Base-by-base conservation (phyloP, 2,113 vertebrate genomes). In the Lepus americanus region DNA sequence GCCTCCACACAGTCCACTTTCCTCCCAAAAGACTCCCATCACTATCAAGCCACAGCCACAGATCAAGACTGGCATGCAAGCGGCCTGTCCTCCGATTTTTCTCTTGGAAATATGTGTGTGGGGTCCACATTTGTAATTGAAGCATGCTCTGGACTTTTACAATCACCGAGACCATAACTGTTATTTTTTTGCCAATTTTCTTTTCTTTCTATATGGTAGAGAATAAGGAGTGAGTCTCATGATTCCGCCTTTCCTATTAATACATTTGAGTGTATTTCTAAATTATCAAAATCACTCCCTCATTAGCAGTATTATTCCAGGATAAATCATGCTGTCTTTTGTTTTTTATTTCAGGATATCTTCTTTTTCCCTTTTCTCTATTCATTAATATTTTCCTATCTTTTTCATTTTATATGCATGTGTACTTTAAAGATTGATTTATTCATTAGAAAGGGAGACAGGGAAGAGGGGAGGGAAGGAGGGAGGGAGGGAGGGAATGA, bases 161-260 rank as follows among this genome's bases (percentile, higher is more conserved):
- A 49, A 33, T 36, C 55, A 73, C 73, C 66, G 44, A 76, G 78
- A 82, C 59, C n/a, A 80, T 49, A 20, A 59, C 17, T 78, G 67
- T 19, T 33, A 29, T 74, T 74, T 61, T 61, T 67, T 67, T 39
- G 39, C 23, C 31, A 44, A 39, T 78, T 39, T 94, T 77, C 81
- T 95, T 79, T 79, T 89, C 84, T 89, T 64, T 59, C 23, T 76
- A 29, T 64, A 53, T 31, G 55, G 87, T 81, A 44, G 7, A 81
- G 77, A 74, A 44, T 10, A 69, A 88, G 9, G 63, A 85, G 77
- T 59, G 44, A 44, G 44, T 44, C 33, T 31, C 17, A 27, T 8
- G 84, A 72, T 6, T 44, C 3, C 4, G 23, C 29, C 20, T 27
- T 83, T 76, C 72, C 78, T 86, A 55, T 17, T 90, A 49, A 89